These are phyloP conservation scores for Sanderia malayensis DNA, from an alignment of 30 jellyfish, hydroid and myxozoan species.

Conservation along the genomic window DNA sequence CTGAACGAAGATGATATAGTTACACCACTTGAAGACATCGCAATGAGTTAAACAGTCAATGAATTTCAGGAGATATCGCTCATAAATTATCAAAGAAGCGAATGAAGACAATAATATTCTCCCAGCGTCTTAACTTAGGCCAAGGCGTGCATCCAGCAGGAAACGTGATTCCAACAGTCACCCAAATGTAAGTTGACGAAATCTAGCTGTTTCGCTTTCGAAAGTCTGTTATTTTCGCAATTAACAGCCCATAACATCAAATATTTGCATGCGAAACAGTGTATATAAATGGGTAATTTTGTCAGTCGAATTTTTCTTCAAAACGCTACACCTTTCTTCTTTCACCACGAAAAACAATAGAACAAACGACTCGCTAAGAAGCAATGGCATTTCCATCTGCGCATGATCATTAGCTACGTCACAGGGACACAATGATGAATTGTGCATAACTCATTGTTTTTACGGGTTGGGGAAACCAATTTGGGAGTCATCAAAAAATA, in stretches of 20 bases:
- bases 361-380: constrained; percentile 1
- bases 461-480: not conserved
- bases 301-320: not conserved
- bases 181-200: too few species aligned
- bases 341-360: constrained; percentile 2
- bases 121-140: not conserved
- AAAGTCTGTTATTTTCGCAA: not conserved
- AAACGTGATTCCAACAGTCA: not conserved
- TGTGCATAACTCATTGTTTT: too few species aligned
- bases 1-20: constrained; percentile 46
- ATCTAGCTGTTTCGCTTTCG: not conserved
- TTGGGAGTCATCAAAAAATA: not conserved
- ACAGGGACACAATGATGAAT: constrained; percentile 5
- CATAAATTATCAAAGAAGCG: constrained; percentile 11
- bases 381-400: not conserved
- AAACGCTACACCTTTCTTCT: constrained; percentile 2
- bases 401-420: constrained; percentile 2
- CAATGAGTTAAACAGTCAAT: not conserved
- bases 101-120: not conserved
- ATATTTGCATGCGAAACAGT: not conserved
- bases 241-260: not conserved
- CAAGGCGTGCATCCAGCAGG: not conserved
- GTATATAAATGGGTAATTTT: not conserved
- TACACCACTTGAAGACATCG: constrained; percentile 59
- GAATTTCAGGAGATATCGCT: not conserved